Evolutionary conservation across 1,140 invertebrate species (phyloP).

Genomic region (Achroia grisella): DNA sequence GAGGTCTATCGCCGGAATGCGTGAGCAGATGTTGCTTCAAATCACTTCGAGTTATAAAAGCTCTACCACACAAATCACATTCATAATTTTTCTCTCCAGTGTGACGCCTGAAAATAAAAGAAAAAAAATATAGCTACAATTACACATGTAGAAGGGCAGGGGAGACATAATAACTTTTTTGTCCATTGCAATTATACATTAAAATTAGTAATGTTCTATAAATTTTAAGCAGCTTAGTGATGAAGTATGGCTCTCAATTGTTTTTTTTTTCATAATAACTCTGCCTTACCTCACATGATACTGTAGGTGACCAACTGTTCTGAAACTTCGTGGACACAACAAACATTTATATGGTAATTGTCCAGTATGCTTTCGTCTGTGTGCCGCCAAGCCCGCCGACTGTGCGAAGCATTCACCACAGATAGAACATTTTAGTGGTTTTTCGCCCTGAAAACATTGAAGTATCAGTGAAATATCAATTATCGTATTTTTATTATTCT

Average conservation of each 20-base stretch:
- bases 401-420: constrained; percentile 73
- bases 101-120: constrained; percentile 59
- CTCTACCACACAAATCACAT: constrained; percentile 68
- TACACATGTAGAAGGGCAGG: too few species aligned
- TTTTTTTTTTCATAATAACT: neutral
- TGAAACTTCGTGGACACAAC: constrained; percentile 57
- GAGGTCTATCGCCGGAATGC: constrained; percentile 78
- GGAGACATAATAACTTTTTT: too few species aligned
- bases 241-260: too few species aligned
- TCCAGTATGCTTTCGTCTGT: constrained; percentile 73
- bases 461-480: neutral
- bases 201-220: too few species aligned
- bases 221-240: too few species aligned
- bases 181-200: too few species aligned
- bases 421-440: constrained; percentile 56
- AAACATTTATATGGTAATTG: constrained; percentile 69
- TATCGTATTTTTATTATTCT: too few species aligned
- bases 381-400: constrained; percentile 64
- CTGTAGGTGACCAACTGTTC: constrained; percentile 59
- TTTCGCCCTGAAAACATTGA: constrained; percentile 70
- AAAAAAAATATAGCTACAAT: neutral
- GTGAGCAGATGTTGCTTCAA: constrained; percentile 77
- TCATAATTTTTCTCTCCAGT: constrained; percentile 77
- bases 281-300: constrained; percentile 71
- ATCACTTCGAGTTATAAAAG: constrained; percentile 62